Evolutionary conservation across 2,888 invertebrate genomes (phyloP).

Genomic region (Caprella mutica): DNA sequence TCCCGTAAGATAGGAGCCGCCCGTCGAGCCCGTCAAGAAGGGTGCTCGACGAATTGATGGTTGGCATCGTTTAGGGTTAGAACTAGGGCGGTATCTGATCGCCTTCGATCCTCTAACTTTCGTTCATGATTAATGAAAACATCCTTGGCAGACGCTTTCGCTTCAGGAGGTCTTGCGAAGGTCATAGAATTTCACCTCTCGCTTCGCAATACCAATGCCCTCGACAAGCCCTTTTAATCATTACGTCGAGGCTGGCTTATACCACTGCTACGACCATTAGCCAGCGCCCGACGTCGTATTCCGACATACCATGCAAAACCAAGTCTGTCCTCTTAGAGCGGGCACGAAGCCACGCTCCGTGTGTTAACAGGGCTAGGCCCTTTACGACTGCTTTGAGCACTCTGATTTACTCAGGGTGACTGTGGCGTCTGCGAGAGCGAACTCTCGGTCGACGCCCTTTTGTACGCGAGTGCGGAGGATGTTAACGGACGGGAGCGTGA

Average conservation of each 20-base stretch:
- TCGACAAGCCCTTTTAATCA: slow-evolving; percentile 53
- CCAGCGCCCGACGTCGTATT: slow-evolving; percentile 53
- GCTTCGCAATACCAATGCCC: slow-evolving; percentile 53
- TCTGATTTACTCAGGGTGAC: slow-evolving; percentile 58
- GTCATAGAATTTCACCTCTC: slow-evolving; percentile 57
- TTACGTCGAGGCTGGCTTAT: slow-evolving; percentile 49
- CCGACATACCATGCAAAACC: slow-evolving; percentile 53
- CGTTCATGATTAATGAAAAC: slow-evolving; percentile 57
- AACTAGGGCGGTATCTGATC: slow-evolving; percentile 57
- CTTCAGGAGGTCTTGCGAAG: slow-evolving; percentile 48
- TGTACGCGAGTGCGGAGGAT: too few relatives aligned
- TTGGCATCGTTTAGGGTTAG: slow-evolving; percentile 55
- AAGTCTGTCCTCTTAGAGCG: too few relatives aligned
- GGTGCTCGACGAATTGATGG: slow-evolving; percentile 52
- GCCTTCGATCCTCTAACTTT: slow-evolving; percentile 58
- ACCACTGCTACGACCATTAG: too few relatives aligned
- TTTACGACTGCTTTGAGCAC: slow-evolving; percentile 51
- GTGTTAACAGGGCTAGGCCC: too few relatives aligned
- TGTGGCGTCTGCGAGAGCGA: too few relatives aligned
- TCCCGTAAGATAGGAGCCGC: slow-evolving; percentile 47
- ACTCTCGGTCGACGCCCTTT: too few relatives aligned
- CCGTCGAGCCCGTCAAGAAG: slow-evolving; percentile 50
- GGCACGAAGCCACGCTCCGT: too few relatives aligned
- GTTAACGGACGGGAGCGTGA: too few relatives aligned
- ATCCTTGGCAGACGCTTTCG: slow-evolving; percentile 58